Evolutionary conservation across 2,888 invertebrate genomes (phyloP).

Genomic region (Dryocosmus kuriphilus): DNA sequence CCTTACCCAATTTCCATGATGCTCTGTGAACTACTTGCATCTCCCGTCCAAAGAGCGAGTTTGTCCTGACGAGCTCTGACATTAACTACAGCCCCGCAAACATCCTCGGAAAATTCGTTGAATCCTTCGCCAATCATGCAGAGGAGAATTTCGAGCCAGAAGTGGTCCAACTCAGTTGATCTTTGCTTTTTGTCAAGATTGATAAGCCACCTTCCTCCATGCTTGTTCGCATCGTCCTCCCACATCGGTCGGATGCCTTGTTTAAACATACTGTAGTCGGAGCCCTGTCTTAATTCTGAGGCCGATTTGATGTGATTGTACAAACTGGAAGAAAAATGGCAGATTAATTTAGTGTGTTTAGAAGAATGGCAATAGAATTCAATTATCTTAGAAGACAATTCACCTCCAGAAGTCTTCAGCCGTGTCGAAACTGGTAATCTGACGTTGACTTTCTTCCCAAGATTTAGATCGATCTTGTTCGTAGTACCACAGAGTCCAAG

Average conservation of each 20-base stretch:
- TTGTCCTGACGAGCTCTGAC: constrained; percentile 95
- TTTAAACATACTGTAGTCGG: constrained; percentile 92
- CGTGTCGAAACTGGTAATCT: constrained; percentile 96
- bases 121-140: constrained; percentile 98
- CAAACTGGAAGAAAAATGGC: constrained; percentile 77
- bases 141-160: constrained; percentile 92
- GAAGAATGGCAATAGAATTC: too few relatives aligned
- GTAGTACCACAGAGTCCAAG: constrained; percentile 99
- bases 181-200: constrained; percentile 90
- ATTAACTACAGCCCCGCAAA: constrained; percentile 98
- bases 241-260: constrained; percentile 96
- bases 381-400: background rate
- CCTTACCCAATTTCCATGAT: constrained; percentile 89
- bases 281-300: constrained; percentile 89
- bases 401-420: constrained; percentile 99
- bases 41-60: constrained; percentile 96
- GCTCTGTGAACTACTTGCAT: constrained; percentile 87
- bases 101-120: constrained; percentile 92
- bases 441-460: constrained; percentile 97
- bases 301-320: constrained; percentile 95
- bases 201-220: constrained; percentile 95
- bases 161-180: constrained; percentile 86
- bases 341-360: too few relatives aligned
- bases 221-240: constrained; percentile 95
- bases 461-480: constrained; percentile 93